A percentile compares a stretch with the other conserved stretches of the same genome.
Evolutionary conservation across 2,113 vertebrate genomes (phyloP).

Genomic region (Tinamus guttatus): DNA sequence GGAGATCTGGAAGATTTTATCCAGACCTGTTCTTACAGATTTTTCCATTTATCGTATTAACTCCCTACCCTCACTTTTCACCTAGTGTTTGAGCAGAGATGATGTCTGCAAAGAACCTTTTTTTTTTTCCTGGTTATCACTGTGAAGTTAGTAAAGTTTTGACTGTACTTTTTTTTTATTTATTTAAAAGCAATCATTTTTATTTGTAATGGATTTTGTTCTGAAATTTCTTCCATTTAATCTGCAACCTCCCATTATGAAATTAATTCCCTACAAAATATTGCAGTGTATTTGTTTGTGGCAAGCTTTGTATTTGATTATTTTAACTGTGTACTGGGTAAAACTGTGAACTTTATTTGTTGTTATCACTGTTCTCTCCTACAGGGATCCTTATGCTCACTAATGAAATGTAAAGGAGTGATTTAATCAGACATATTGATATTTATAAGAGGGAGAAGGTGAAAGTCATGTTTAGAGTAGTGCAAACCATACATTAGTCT

Average conservation of each 20-base stretch:
- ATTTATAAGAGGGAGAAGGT: neutral
- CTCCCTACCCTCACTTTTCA: neutral
- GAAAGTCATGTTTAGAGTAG: neutral
- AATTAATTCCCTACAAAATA: neutral
- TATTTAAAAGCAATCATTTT: neutral
- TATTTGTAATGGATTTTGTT: neutral
- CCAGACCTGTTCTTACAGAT: neutral
- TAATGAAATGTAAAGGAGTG: neutral
- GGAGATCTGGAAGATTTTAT: neutral
- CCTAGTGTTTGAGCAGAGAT: neutral
- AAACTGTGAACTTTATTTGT: neutral
- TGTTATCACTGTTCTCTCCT: neutral
- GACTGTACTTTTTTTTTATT: neutral
- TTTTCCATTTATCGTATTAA: neutral
- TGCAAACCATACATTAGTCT: neutral
- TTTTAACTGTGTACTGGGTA: neutral
- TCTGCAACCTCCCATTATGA: neutral
- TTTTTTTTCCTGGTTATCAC: neutral
- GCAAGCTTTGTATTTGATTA: neutral
- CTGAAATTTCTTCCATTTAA: neutral
- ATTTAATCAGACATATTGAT: neutral
- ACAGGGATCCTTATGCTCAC: neutral
- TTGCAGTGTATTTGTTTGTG: neutral
- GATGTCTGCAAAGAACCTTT: neutral
- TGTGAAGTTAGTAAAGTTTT: neutral